A percentile compares a stretch with the other conserved stretches of the same genome.
phyloP scores from a whole-genome alignment of 2,888 invertebrate genomes.

The Petrophora chlorosata region DNA sequence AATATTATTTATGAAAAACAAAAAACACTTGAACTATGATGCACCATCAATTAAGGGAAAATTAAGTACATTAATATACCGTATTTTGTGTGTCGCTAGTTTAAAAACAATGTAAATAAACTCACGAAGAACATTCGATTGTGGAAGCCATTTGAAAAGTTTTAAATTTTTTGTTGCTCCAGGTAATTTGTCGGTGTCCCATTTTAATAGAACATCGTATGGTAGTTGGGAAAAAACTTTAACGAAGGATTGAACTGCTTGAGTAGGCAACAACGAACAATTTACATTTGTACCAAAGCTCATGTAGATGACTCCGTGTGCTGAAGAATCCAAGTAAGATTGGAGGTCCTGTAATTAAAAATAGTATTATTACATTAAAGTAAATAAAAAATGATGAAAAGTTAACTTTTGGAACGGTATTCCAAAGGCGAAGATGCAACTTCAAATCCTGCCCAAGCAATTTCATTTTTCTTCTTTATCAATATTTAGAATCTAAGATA shows the following conservation, averaged over 20 bases:
- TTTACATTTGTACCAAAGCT: conserved; percentile 48
- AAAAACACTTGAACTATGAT: too few species aligned
- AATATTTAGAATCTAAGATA: too few species aligned
- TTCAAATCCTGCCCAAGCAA: too few species aligned
- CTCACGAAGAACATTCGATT: conserved; percentile 42
- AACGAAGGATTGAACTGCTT: conserved; percentile 47
- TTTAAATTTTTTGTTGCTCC: conserved; percentile 47
- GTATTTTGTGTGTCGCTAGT: too few species aligned
- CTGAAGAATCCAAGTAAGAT: conserved; percentile 39
- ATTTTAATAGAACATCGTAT: conserved; percentile 66
- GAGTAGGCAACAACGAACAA: conserved; percentile 47
- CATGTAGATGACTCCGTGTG: conserved; percentile 44
- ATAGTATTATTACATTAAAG: too few species aligned
- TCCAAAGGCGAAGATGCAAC: too few species aligned
- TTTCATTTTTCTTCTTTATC: too few species aligned
- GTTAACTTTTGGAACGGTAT: too few species aligned
- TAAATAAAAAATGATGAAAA: too few species aligned
- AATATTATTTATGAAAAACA: too few species aligned
- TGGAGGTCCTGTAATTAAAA: background rate
- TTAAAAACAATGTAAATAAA: background rate
- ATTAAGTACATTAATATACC: too few species aligned
- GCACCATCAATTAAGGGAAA: too few species aligned
- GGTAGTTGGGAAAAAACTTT: conserved; percentile 57
- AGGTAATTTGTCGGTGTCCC: conserved; percentile 48
- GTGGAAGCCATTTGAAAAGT: conserved; percentile 61